Evolutionary conservation across 2,797 vertebrate species (phyloP).

Genomic region (Melanotaenia maccullochi): DNA sequence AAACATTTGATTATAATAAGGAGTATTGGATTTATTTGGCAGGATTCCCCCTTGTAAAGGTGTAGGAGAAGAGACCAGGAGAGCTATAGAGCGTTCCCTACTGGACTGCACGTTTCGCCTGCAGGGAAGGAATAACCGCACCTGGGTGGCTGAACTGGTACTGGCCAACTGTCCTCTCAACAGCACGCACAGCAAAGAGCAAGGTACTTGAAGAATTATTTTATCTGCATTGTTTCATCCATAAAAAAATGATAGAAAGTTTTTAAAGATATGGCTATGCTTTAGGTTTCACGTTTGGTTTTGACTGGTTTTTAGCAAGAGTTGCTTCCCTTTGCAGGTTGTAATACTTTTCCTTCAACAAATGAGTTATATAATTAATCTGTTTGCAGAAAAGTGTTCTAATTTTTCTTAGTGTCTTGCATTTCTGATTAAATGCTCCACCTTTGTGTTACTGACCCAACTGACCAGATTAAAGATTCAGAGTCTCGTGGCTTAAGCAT

Average conservation of each 20-base stretch:
- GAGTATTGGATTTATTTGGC: not conserved
- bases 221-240: not conserved
- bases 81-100: constrained; percentile 92
- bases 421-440: not conserved
- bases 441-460: not conserved
- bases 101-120: constrained; percentile 97
- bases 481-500: too few relatives aligned
- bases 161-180: constrained; percentile 96
- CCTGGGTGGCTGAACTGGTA: constrained; percentile 96
- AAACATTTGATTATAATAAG: not conserved
- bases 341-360: not conserved
- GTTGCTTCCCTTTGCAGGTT: not conserved
- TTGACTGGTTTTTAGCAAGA: not conserved
- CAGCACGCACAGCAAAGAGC: constrained; percentile 94
- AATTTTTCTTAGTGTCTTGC: not conserved
- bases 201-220: constrained; percentile 80
- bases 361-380: not conserved
- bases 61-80: constrained; percentile 92
- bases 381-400: not conserved
- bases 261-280: not conserved
- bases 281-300: not conserved
- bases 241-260: not conserved
- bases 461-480: too few relatives aligned
- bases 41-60: constrained; percentile 96
- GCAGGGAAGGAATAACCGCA: constrained; percentile 98